phyloP scores from a whole-genome alignment of 2,113 vertebrate species.

The Pyrgilauda ruficollis region DNA sequence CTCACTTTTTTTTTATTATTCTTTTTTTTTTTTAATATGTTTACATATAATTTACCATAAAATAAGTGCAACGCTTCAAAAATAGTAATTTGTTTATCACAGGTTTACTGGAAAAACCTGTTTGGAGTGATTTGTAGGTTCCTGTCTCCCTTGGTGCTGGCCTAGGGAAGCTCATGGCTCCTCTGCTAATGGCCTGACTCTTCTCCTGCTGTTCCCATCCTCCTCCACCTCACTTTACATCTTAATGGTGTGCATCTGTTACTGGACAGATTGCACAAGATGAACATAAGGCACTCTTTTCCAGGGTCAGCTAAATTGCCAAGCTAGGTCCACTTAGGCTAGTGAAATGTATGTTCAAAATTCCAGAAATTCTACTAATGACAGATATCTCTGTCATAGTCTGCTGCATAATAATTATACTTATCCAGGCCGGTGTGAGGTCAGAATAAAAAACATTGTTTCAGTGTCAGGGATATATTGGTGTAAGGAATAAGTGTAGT shows the following conservation, averaged over 20 bases:
- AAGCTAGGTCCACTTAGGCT: constrained; percentile 64
- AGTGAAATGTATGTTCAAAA: constrained; percentile 67
- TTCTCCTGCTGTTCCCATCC: constrained; percentile 59
- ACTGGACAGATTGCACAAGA: constrained; percentile 71
- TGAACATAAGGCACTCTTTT: constrained; percentile 68
- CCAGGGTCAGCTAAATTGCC: constrained; percentile 72
- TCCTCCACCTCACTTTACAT: constrained; percentile 66
- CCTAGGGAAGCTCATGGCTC: not conserved
- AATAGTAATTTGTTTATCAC: constrained; percentile 16
- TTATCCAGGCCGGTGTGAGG: not conserved
- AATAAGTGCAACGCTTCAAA: not conserved
- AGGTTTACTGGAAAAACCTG: constrained; percentile 3
- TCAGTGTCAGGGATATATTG: not conserved
- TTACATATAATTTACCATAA: constrained; percentile 31
- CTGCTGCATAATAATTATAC: constrained; percentile 58
- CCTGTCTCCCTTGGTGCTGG: not conserved
- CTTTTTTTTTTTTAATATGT: not conserved
- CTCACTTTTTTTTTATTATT: not conserved
- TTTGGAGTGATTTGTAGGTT: not conserved
- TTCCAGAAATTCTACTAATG: constrained; percentile 65
- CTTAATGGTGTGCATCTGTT: constrained; percentile 71
- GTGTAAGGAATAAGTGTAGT: not conserved
- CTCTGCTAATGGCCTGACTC: constrained; percentile 56
- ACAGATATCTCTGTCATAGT: constrained; percentile 61
- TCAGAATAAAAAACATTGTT: constrained; percentile 24